A percentile compares a stretch with the other conserved stretches of the same genome.
Evolutionary conservation across 2,797 vertebrate species (phyloP).

Genomic region (Apogon hyalosoma): DNA sequence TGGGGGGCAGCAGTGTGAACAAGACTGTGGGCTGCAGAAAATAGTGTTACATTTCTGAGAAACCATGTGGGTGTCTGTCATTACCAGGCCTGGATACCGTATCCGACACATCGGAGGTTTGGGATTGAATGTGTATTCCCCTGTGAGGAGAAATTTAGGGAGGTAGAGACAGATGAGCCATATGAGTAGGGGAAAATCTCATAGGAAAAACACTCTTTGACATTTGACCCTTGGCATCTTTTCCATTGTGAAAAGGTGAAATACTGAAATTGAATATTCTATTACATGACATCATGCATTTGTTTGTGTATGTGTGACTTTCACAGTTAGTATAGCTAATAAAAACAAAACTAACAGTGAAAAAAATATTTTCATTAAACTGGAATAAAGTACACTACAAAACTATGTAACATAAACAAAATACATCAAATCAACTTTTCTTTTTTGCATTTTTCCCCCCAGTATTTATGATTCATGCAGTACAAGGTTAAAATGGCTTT

Average conservation of each 20-base stretch:
- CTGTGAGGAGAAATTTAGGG: conserved; percentile 45
- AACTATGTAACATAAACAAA: too few species aligned
- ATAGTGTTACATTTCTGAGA: conserved; percentile 67
- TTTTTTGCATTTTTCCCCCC: too few species aligned
- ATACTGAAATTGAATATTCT: conserved; percentile 19
- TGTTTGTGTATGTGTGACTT: background rate
- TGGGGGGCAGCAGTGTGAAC: conserved; percentile 36
- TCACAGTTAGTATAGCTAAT: too few species aligned
- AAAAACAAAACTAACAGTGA: too few species aligned
- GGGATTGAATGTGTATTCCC: conserved; percentile 52
- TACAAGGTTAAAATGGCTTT: too few species aligned
- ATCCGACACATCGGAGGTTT: conserved; percentile 47
- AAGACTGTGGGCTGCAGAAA: conserved; percentile 59
- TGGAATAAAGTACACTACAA: too few species aligned
- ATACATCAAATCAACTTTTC: too few species aligned
- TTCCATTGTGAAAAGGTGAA: conserved; percentile 39
- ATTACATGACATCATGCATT: conserved; percentile 20
- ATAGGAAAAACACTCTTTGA: conserved; percentile 44
- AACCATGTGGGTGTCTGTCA: conserved; percentile 62
- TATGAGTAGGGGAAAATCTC: conserved; percentile 39
- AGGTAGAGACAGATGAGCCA: conserved; percentile 60
- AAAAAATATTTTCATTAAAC: too few species aligned
- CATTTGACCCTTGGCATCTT: conserved; percentile 54
- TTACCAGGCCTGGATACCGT: conserved; percentile 61
- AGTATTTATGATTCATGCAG: too few species aligned